Percentiles rank a stretch among this genome's conserved stretches.
phyloP scores from a whole-genome alignment of 1,140 invertebrate genomes.

The Temnothorax curvispinosus region DNA sequence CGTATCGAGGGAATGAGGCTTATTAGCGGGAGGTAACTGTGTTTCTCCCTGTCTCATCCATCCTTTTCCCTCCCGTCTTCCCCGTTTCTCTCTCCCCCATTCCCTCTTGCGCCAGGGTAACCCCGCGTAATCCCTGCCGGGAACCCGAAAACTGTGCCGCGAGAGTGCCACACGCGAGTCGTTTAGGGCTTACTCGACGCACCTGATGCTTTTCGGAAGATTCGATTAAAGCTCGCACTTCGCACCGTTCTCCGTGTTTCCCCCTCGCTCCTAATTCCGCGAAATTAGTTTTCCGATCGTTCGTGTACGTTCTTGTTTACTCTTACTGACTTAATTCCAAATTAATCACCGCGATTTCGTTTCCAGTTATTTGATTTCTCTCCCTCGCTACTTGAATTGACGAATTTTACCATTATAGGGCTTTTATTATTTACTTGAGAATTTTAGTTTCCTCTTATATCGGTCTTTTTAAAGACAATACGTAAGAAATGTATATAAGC shows the following conservation, averaged over 20 bases:
- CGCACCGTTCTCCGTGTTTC: not conserved
- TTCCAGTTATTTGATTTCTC: not conserved
- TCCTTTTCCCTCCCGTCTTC: not conserved
- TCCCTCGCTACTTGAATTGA: not conserved
- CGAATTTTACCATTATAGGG: not conserved
- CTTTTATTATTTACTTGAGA: not conserved
- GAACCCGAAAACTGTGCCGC: not conserved
- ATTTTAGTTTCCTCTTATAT: not conserved
- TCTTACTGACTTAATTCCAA: not conserved
- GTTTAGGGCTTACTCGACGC: not conserved
- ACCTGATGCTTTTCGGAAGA: not conserved
- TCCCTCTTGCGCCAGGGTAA: too few species aligned
- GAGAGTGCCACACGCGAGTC: not conserved
- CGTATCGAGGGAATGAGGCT: slow-evolving; percentile 75
- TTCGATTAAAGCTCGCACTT: not conserved
- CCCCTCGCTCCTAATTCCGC: too few species aligned
- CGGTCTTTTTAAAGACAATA: not conserved
- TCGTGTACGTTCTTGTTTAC: not conserved
- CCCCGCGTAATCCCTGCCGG: not conserved
- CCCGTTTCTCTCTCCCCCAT: not conserved
- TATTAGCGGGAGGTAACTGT: slow-evolving; percentile 63
- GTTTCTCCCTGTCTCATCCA: not conserved
- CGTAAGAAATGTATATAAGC: not conserved
- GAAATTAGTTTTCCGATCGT: not conserved
- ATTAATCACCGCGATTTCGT: not conserved